Evolutionary conservation across 1,140 invertebrate species (phyloP).

Genomic region (Nebria ingens): DNA sequence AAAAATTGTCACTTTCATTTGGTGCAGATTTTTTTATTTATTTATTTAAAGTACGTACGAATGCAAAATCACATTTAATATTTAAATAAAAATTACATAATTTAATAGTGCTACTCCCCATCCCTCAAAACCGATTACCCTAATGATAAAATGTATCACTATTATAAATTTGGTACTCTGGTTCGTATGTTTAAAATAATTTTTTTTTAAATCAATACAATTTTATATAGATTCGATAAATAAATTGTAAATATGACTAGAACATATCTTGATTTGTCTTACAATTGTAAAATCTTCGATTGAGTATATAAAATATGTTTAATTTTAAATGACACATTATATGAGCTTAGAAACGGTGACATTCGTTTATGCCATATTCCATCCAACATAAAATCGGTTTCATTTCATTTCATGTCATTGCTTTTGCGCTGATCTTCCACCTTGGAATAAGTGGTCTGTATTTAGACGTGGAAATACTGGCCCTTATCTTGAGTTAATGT

Average conservation of each 20-base stretch:
- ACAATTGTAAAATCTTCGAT: conserved; percentile 1
- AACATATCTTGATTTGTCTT: background rate
- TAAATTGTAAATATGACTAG: background rate
- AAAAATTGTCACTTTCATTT: too few species aligned
- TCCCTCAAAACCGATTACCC: background rate
- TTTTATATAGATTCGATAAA: background rate
- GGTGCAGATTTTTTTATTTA: too few species aligned
- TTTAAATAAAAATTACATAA: too few species aligned
- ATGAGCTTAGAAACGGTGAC: background rate
- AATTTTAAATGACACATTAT: conserved; percentile 4
- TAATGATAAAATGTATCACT: background rate
- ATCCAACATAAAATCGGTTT: too few species aligned
- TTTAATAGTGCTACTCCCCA: background rate
- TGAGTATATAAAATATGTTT: conserved; percentile 4
- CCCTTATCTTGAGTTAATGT: too few species aligned
- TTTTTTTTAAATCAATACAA: background rate
- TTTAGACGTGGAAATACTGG: too few species aligned
- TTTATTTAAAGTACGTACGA: too few species aligned
- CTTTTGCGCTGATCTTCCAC: too few species aligned
- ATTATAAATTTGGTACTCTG: background rate
- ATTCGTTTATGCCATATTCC: background rate
- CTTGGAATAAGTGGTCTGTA: too few species aligned
- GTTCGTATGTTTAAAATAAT: background rate
- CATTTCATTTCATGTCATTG: too few species aligned
- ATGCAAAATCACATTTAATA: too few species aligned